Percentiles rank a stretch among this genome's conserved stretches.
Conservation (phyloP, 2,797 vertebrate species). For the Sardinella longiceps region DNA sequence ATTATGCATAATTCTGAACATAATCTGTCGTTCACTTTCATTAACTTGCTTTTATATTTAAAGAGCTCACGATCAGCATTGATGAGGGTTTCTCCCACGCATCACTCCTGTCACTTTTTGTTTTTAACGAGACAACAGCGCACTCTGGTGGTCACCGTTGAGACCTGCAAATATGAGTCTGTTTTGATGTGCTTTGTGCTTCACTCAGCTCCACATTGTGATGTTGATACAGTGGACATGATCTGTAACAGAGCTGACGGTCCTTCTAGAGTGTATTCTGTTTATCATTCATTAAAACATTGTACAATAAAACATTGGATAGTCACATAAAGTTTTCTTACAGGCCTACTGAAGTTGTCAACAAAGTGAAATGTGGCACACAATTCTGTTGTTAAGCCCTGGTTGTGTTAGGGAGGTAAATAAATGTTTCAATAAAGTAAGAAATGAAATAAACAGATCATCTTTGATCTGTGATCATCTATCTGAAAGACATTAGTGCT, state of each 20-base stretch:
- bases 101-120: constrained; percentile 13
- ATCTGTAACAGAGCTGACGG: no score
- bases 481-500: background rate
- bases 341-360: background rate
- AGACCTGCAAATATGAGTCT: background rate
- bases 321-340: no score
- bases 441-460: background rate
- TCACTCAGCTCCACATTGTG: background rate
- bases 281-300: background rate
- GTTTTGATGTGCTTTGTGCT: background rate
- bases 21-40: constrained; percentile 74
- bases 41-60: constrained; percentile 70
- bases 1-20: constrained; percentile 72
- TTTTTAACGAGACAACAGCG: constrained; percentile 64
- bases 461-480: background rate
- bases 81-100: constrained; percentile 60
- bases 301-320: no score
- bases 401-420: background rate
- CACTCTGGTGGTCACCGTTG: constrained; percentile 61
- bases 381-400: background rate
- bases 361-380: background rate
- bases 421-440: background rate
- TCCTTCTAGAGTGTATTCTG: background rate
- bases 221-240: background rate
- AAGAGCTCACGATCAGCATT: constrained; percentile 58